Evolutionary conservation across 2,888 invertebrate genomes (phyloP), one percentile per base, ranked within the genome.

Genomic region (Chrysolina americana): DNA sequence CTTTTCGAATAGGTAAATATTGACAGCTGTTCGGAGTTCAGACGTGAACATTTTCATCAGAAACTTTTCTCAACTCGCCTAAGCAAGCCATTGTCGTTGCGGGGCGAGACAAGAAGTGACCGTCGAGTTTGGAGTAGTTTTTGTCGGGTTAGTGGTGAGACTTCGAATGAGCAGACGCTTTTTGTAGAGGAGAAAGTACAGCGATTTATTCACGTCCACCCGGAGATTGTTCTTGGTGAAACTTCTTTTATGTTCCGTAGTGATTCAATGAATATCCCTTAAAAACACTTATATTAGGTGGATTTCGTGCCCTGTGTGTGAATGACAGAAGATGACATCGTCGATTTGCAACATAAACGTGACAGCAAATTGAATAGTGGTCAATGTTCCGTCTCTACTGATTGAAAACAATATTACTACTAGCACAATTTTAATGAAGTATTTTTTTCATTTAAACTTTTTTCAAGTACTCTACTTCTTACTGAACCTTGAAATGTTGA

Each of bases 91-190:
- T 41, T 59, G 36, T 65, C 53, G 64, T 41, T 56, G 53, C 36
- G 70, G 53, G 44, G 13, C 53, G 62, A 62, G 28, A 65, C 70
- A 71, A 74, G 71, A 74, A 74, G 68, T 63, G 70, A 66, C 74
- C 70, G 47, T 44, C 70, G 59, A 65, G 66, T 70, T 41, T 21
- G 53, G 48, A 28, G 53, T 36, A 56, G 68, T 75, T 75, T 75
- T 75, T 75, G 59, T 53, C 1, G 41, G 17, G 19, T 36, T 13
- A 48, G 66, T n/a, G 68, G 66, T 53, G 69, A 56, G 70, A 73
- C 59, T 28, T 64, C 21, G 62, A 74, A 71, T 68, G 59, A 62
- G 62, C 21, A 48, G 19, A 17, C 2, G 62, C 44, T 75, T 75
- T 71, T 75, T 75, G 68, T 53, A 59, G 36, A 17, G 64, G 41